Evolutionary conservation across 2,113 vertebrate genomes (phyloP).

Genomic region (Clarias batrachus): DNA sequence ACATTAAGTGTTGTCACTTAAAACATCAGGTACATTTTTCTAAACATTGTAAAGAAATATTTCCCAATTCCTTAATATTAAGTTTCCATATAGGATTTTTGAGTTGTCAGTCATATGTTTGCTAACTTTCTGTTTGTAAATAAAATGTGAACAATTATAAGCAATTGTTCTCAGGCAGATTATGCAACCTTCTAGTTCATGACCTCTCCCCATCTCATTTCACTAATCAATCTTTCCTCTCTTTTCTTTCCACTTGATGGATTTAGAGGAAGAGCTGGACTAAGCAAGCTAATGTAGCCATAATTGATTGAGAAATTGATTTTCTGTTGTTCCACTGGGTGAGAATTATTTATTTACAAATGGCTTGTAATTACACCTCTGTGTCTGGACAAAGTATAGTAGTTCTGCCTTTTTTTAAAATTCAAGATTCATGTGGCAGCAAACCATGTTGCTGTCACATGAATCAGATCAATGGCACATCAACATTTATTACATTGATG

Average conservation of each 20-base stretch:
- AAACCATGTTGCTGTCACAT: background rate
- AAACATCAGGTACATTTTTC: too few species aligned
- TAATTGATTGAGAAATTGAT: constrained; percentile 53
- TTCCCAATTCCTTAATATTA: too few species aligned
- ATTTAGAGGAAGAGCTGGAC: constrained; percentile 8
- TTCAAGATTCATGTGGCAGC: background rate
- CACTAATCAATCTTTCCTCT: background rate
- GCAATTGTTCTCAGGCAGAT: background rate
- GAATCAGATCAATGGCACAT: too few species aligned
- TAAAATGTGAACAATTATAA: constrained; percentile 5
- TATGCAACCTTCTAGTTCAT: constrained; percentile 19
- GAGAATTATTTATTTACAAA: constrained; percentile 54
- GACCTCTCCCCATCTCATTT: background rate
- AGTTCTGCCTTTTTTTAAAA: background rate
- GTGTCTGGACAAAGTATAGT: background rate
- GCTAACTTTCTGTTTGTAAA: too few species aligned
- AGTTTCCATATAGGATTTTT: too few species aligned
- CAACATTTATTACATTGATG: background rate
- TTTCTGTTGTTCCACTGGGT: constrained; percentile 41
- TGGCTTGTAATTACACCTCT: constrained; percentile 45
- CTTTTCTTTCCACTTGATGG: background rate
- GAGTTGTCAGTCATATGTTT: too few species aligned
- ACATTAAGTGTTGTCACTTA: too few species aligned
- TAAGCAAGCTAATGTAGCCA: constrained; percentile 26
- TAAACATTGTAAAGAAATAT: too few species aligned